A percentile compares a stretch with the other conserved stretches of the same genome.
Evolutionary conservation across 2,113 vertebrate genomes (phyloP).

Genomic region (Trochalopteron elliotii): DNA sequence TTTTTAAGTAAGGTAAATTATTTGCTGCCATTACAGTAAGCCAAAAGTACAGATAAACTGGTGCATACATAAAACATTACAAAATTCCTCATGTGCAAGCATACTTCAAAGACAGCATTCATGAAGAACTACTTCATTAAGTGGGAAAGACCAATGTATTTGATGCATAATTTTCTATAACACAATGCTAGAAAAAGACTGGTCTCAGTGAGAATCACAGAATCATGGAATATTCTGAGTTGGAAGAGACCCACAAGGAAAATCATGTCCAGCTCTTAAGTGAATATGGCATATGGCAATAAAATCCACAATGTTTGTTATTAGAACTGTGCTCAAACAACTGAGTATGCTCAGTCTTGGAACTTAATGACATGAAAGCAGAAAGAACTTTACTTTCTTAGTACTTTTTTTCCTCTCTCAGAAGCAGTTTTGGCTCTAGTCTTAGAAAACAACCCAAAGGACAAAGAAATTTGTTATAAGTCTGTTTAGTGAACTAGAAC

Average conservation of each 20-base stretch:
- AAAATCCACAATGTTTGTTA: neutral
- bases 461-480: neutral
- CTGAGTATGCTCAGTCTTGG: neutral
- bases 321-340: neutral
- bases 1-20: neutral
- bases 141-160: neutral
- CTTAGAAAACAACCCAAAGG: neutral
- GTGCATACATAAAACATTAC: neutral
- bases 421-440: neutral
- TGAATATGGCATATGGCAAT: neutral
- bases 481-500: neutral
- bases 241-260: neutral
- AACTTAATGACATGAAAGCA: neutral
- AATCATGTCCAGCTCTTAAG: neutral
- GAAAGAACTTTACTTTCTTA: neutral
- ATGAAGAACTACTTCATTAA: neutral
- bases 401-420: neutral
- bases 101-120: neutral
- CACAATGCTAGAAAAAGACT: neutral
- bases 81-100: neutral
- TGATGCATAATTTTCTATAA: neutral
- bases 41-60: neutral
- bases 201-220: neutral
- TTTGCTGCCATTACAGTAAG: neutral
- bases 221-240: neutral